phyloP scores from a whole-genome alignment of 2,888 invertebrate genomes.

The Sipunculus nudus region DNA sequence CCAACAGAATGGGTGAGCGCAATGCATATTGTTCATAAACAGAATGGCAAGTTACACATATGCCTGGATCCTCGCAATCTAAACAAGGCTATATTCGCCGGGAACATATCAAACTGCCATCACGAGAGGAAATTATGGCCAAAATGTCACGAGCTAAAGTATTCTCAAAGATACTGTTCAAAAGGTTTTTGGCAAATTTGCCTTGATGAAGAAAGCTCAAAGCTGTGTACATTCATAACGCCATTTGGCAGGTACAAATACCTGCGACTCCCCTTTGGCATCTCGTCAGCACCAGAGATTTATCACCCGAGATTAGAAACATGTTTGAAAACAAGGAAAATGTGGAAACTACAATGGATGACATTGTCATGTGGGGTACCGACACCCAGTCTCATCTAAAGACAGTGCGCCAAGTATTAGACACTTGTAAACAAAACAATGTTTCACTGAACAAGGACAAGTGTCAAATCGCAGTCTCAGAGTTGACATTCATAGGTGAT shows the following conservation, averaged over 20 bases:
- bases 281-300: conserved; percentile 9
- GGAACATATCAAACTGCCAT: no score
- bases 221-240: conserved; percentile 33
- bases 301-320: neutral
- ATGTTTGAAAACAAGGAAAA: conserved; percentile 2
- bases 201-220: conserved; percentile 19
- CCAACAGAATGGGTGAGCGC: conserved; percentile 44
- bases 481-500: no score
- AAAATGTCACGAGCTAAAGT: no score
- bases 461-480: no score
- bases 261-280: conserved; percentile 10
- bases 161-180: no score
- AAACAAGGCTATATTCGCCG: conserved; percentile 37
- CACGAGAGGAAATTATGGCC: no score
- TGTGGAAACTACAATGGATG: conserved; percentile 6
- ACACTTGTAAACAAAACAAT: no score
- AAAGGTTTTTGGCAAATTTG: conserved; percentile 37
- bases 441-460: no score
- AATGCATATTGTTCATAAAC: conserved; percentile 32
- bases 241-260: conserved; percentile 28
- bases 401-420: no score
- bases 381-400: no score
- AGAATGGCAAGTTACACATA: conserved; percentile 37
- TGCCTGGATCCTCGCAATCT: conserved; percentile 42
- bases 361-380: conserved; percentile 3